Conservation (phyloP, 2,888 invertebrate species). For the Hemistola chrysoprasaria region DNA sequence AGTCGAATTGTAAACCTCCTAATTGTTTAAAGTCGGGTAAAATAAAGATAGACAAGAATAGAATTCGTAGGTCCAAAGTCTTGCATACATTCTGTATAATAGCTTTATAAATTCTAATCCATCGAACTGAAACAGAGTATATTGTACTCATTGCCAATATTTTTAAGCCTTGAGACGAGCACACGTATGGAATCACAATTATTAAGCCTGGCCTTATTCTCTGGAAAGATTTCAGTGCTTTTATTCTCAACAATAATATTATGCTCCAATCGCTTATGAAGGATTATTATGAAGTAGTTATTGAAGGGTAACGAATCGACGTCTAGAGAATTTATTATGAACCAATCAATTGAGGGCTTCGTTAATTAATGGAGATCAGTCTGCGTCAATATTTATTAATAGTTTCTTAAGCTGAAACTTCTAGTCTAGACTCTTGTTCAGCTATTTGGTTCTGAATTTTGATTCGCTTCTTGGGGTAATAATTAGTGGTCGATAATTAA, state of each 20-base stretch:
- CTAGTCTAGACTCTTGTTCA: too few relatives aligned
- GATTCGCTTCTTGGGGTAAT: too few relatives aligned
- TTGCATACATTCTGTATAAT: too few relatives aligned
- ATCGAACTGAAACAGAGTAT: neutral
- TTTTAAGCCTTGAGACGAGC: slow-evolving; percentile 49
- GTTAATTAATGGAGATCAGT: slow-evolving; percentile 3
- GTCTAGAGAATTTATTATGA: slow-evolving; percentile 21
- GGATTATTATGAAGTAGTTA: slow-evolving; percentile 9
- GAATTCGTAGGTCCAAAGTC: too few relatives aligned
- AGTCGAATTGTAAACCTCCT: too few relatives aligned
- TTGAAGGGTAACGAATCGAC: slow-evolving; percentile 15
- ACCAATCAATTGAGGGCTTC: slow-evolving; percentile 18
- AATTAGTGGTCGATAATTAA: too few relatives aligned
- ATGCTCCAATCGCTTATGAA: slow-evolving; percentile 10
- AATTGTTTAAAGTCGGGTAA: too few relatives aligned
- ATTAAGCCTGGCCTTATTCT: slow-evolving; percentile 37
- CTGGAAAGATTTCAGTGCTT: slow-evolving; percentile 20
- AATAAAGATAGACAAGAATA: too few relatives aligned
- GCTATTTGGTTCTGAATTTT: too few relatives aligned
- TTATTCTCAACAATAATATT: slow-evolving; percentile 19
- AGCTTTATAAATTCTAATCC: too few relatives aligned
- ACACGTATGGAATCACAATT: slow-evolving; percentile 54
- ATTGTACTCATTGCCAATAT: slow-evolving; percentile 43
- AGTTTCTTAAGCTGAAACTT: too few relatives aligned
- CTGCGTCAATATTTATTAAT: slow-evolving; percentile 1